Percentiles rank a stretch among this genome's conserved stretches.
Evolutionary conservation across 2,797 vertebrate genomes (phyloP).

Genomic region (Pelodytes ibericus): DNA sequence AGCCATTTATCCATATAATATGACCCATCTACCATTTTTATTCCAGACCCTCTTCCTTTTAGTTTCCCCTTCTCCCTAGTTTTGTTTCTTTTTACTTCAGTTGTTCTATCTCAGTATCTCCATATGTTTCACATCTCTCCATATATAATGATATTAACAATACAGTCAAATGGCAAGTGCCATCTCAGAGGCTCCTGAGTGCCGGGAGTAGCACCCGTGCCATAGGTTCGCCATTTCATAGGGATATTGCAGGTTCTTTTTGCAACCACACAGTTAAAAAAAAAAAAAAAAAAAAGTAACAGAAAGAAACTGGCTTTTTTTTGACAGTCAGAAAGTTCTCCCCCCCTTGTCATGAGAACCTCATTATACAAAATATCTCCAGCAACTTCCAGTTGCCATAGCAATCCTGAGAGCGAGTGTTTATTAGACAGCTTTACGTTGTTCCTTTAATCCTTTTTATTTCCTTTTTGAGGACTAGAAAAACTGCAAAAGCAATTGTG

Average conservation of each 20-base stretch:
- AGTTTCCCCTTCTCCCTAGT: no score
- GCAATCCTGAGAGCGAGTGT: constrained; percentile 88
- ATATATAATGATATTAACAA: no score
- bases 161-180: no score
- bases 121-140: no score
- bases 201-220: no score
- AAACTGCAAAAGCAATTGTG: constrained; percentile 74
- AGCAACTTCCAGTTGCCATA: constrained; percentile 90
- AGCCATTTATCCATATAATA: no score
- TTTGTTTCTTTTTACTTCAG: no score
- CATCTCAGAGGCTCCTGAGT: no score
- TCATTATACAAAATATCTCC: constrained; percentile 85
- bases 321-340: constrained; percentile 74
- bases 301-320: constrained; percentile 18
- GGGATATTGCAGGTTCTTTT: neutral
- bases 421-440: constrained; percentile 86
- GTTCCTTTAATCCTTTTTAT: constrained; percentile 69
- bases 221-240: no score
- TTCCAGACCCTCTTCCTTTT: no score
- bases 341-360: constrained; percentile 86
- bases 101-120: no score
- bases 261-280: constrained; percentile 25
- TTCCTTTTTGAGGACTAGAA: constrained; percentile 64
- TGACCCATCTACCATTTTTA: no score
- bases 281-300: constrained; percentile 1